A percentile compares a stretch with the other conserved stretches of the same genome.
Conservation (phyloP, 2,113 vertebrate genomes). For the Edolisoma coerulescens region DNA sequence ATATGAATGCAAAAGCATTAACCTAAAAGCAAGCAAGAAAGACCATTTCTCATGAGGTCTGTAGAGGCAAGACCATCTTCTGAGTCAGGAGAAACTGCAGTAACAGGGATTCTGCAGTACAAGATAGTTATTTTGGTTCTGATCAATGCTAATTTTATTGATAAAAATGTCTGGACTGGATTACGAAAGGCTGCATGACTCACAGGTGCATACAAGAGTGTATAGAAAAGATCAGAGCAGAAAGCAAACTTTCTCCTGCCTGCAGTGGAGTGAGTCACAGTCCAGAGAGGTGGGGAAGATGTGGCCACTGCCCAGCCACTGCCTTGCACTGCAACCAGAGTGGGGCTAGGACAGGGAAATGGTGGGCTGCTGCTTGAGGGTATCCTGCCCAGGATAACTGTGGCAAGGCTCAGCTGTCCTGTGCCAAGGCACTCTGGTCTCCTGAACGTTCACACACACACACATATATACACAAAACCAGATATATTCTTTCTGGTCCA, state of each 20-base stretch:
- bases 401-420: neutral
- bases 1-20: neutral
- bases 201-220: neutral
- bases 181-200: neutral
- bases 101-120: neutral
- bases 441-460: fast-evolving
- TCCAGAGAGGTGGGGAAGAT: neutral
- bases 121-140: neutral
- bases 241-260: neutral
- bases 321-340: neutral
- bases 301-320: neutral
- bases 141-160: neutral
- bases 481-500: neutral
- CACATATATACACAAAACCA: neutral
- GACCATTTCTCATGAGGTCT: neutral
- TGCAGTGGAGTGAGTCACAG: neutral
- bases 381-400: neutral
- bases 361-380: neutral
- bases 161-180: neutral
- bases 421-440: fast-evolving
- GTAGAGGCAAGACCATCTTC: neutral
- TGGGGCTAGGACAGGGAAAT: fast-evolving
- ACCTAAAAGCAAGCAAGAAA: neutral
- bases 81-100: neutral
- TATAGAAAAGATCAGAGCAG: neutral